Evolutionary conservation across 2,888 invertebrate species (phyloP), one percentile per base, ranked within the genome.

Genomic region (Herminia tarsipennalis): DNA sequence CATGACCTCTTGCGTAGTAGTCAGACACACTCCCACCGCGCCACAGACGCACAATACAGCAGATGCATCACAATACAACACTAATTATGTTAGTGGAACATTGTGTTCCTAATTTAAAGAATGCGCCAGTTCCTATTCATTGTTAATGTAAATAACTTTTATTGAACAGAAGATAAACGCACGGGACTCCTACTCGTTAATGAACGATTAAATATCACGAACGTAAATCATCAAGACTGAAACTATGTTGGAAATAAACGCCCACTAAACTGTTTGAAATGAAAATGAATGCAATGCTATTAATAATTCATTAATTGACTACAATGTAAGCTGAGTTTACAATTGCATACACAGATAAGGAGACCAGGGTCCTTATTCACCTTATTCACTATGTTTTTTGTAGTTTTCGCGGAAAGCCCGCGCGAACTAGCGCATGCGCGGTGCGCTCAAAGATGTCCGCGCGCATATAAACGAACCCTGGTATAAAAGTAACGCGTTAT

Each of bases 81-180:
- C 65, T 45, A 63, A 60, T 42, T 67, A 56, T 41, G 51, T 78
- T 76, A 73, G 62, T 47, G 55, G 74, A 72, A 77, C 40, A 43
- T 52, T 59, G 54, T 37, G 54, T 64, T 71, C 54, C 58, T 52
- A 59, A 34, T 64, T 46, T 56, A 46, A 42, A 58, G 68, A 74
- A 76, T 73, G 70, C 61, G 52, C 66, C 57, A 66, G 60, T 59
- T 70, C 14, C 12, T 8, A 28, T 65, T 54, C 63, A 63, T 59
- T 52, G 53, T 47, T 73, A 74, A 71, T 52, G 53, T 47, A 71
- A 74, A 71, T 74, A 46, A 55, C 43, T 56, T 43, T 51, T 65
- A 73, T 70, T 72, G 36, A 56, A 43, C 35, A 29, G 39, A 51
- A 66, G 59, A 60, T 66, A 56, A 58, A 59, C 51, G 46, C 52